Percentiles rank a stretch among this genome's conserved stretches.
Conservation (phyloP, 2,888 invertebrate species). For the Unio pictorum region DNA sequence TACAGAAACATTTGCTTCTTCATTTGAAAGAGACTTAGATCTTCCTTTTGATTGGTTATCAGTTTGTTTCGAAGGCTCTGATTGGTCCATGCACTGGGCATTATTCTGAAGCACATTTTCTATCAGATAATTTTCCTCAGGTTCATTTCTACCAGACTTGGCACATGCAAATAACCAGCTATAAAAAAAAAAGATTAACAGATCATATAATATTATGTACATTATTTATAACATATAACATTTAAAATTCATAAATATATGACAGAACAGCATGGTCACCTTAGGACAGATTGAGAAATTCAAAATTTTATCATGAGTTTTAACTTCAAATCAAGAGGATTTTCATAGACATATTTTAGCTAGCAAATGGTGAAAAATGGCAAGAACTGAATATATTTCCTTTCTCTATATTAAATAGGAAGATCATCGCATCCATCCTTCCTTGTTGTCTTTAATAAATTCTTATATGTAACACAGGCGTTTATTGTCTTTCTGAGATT, state of each 20-base stretch:
- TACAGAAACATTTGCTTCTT: neutral
- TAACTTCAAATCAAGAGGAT: too few species aligned
- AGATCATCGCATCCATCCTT: too few species aligned
- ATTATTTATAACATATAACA: neutral
- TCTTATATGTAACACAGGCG: too few species aligned
- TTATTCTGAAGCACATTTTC: constrained; percentile 27
- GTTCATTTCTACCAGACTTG: constrained; percentile 74
- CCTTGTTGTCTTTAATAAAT: too few species aligned
- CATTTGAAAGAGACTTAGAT: neutral
- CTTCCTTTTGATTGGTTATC: constrained; percentile 8
- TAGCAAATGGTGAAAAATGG: too few species aligned
- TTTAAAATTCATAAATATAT: neutral
- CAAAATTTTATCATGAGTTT: too few species aligned
- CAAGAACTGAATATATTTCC: too few species aligned
- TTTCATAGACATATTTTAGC: too few species aligned
- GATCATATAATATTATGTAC: neutral
- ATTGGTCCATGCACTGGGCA: constrained; percentile 6
- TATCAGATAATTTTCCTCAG: constrained; percentile 67
- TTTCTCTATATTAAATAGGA: too few species aligned
- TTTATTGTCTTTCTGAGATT: too few species aligned
- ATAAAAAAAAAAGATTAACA: constrained; percentile 11
- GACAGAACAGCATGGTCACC: too few species aligned
- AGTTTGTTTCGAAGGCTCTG: constrained; percentile 4
- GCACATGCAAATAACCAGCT: constrained; percentile 85
- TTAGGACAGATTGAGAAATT: too few species aligned